Conservation (phyloP, 2,797 vertebrate genomes). For the Cynodonichthys magdalenae region DNA sequence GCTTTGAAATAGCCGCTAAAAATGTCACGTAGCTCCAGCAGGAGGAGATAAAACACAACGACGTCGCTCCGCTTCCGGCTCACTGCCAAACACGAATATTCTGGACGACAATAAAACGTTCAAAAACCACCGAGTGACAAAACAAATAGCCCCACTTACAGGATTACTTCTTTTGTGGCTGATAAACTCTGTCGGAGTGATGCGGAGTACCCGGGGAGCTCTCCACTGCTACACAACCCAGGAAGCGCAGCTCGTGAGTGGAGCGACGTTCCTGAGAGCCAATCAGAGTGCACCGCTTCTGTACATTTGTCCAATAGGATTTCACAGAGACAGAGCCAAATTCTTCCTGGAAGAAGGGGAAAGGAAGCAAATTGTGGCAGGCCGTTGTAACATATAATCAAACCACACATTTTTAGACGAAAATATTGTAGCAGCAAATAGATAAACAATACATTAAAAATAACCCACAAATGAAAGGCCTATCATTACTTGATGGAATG, state of each 20-base stretch:
- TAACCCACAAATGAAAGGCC: too few relatives aligned
- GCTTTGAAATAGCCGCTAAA: neutral
- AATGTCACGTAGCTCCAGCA: neutral
- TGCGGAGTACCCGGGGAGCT: conserved; percentile 36
- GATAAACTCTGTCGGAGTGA: conserved; percentile 36
- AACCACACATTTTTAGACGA: too few relatives aligned
- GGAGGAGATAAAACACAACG: neutral
- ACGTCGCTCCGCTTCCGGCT: conserved; percentile 4
- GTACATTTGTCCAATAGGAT: conserved; percentile 40
- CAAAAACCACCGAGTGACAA: neutral
- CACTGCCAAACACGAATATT: neutral
- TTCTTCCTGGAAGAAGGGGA: conserved; percentile 21
- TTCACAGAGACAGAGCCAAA: conserved; percentile 5
- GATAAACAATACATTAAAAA: too few relatives aligned
- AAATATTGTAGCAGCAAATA: too few relatives aligned
- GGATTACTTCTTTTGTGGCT: conserved; percentile 32
- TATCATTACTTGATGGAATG: too few relatives aligned
- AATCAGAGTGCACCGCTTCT: conserved; percentile 40
- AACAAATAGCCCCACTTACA: conserved; percentile 69
- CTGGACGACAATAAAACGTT: neutral
- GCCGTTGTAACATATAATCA: neutral
- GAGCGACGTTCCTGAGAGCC: conserved; percentile 42
- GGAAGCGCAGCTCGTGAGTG: conserved; percentile 43
- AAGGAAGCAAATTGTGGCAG: neutral
- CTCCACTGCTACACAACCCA: conserved; percentile 54